Conservation (phyloP, 1,140 invertebrate genomes). For the Pristionchus pacificus region DNA sequence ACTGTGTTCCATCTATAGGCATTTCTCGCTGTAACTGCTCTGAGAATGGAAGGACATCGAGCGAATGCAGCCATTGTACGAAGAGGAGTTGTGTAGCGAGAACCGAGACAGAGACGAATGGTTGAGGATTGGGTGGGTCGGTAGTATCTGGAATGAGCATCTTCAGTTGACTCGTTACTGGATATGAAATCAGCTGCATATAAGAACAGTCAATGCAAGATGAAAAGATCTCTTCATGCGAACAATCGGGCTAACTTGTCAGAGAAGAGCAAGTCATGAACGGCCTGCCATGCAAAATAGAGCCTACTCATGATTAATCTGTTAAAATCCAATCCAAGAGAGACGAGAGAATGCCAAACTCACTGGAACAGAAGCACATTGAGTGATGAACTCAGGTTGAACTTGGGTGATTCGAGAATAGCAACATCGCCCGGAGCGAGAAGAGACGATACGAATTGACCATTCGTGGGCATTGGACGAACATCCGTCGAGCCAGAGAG, state of each 20-base stretch:
- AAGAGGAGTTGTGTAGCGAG: constrained; percentile 46
- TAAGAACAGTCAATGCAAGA: too few species aligned
- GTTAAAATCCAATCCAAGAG: too few species aligned
- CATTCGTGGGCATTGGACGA: constrained; percentile 39
- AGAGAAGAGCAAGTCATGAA: too few species aligned
- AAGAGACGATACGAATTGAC: constrained; percentile 53
- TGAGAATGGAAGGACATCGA: constrained; percentile 54
- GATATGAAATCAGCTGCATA: not conserved
- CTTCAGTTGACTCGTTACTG: too few species aligned
- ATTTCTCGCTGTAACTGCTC: constrained; percentile 54
- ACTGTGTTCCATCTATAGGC: constrained; percentile 57
- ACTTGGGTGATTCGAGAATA: constrained; percentile 53
- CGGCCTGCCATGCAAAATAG: too few species aligned
- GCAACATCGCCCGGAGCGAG: constrained; percentile 55
- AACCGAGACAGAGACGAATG: constrained; percentile 52
- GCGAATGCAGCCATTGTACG: constrained; percentile 47
- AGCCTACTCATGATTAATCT: too few species aligned
- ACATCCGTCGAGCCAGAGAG: constrained; percentile 34
- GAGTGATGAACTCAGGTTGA: constrained; percentile 47
- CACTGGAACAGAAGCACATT: constrained; percentile 53
- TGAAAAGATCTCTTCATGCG: too few species aligned
- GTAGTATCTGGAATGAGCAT: constrained; percentile 38
- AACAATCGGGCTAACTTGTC: too few species aligned
- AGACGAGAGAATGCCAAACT: too few species aligned
- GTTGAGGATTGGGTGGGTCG: constrained; percentile 46